These are phyloP conservation scores for Leptinotarsa lineolata DNA, from an alignment of 1,140 invertebrate species.

Conservation along the genomic window DNA sequence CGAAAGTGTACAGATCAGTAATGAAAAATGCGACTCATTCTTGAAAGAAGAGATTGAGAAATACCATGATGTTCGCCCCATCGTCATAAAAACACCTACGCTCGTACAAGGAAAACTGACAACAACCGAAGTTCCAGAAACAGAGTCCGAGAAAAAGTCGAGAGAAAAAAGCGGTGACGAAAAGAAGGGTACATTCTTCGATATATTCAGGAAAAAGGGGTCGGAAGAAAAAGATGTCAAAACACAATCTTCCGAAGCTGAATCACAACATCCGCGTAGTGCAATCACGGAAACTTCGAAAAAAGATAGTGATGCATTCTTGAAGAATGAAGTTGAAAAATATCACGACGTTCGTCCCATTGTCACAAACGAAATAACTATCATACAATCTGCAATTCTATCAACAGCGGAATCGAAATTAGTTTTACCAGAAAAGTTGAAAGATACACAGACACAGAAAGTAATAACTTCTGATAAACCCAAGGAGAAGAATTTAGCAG, in stretches of 20 bases:
- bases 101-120: background rate
- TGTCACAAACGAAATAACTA: background rate
- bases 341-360: constrained; percentile 36
- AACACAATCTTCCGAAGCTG: background rate
- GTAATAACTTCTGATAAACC: constrained; percentile 26
- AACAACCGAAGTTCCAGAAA: background rate
- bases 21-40: constrained; percentile 17
- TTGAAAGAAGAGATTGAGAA: constrained; percentile 27
- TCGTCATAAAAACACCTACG: background rate
- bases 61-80: constrained; percentile 27
- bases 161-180: constrained; percentile 28
- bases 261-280: background rate
- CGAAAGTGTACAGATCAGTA: background rate
- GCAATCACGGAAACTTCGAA: constrained; percentile 22
- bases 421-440: background rate
- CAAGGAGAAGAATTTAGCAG: constrained; percentile 18
- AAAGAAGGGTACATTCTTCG: constrained; percentile 36
- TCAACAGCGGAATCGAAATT: constrained; percentile 32
- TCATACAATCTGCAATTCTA: constrained; percentile 24
- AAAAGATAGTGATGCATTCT: constrained; percentile 25
- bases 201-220: constrained; percentile 26
- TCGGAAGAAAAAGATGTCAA: constrained; percentile 14
- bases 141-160: constrained; percentile 11
- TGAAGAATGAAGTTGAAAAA: constrained; percentile 34
- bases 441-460: constrained; percentile 7